Base-by-base conservation (phyloP, 1,140 invertebrate genomes). In the Contarinia nasturtii region DNA sequence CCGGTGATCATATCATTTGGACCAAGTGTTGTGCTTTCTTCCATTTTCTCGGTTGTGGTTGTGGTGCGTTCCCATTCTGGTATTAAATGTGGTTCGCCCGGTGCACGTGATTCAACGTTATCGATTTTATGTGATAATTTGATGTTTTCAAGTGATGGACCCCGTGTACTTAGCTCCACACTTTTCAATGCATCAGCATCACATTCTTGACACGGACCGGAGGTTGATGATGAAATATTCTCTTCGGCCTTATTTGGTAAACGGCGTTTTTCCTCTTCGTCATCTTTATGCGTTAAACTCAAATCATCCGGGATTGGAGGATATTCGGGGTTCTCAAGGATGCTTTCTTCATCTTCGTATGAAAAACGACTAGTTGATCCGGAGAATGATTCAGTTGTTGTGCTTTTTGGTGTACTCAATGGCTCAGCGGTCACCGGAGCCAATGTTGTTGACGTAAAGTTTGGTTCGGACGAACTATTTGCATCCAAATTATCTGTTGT, bases 41-140 rank as follows among this genome's bases (percentile, higher is more conserved):
- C 27, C 4, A 10, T 10, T 10, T 27, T 27, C n/a, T n/a, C n/a
- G n/a, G n/a, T n/a, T 27, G 10, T 3, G 12, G 43, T 44, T 19
- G 17, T 18, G 21, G 53, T 53, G 40, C 52, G 42, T 40, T 54
- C 53, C 53, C 53, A 54, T 51, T 53, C 53, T 12, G 52, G 50
- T 45, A 55, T 50, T 4, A 53, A 33, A 11, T 45, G 44, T 17
- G 53, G 50, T 46, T 55, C 52, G 22, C 50, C 50, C 2, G 50
- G 50, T 27, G 52, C 51, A 44, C 51, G 36, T 15, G 37, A 18
- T 40, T 40, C 37, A 4, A 40, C 37, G 14, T 7, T 12, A 15
- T 40, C 17, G 43, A 49, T 5, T 15, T 40, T 14, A 10, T 27
- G 27, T 10, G 27, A 27, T 27, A 10, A 3, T 27, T 27, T 27